Conservation (phyloP, 2,888 invertebrate genomes). For the Lampropteryx suffumata region DNA sequence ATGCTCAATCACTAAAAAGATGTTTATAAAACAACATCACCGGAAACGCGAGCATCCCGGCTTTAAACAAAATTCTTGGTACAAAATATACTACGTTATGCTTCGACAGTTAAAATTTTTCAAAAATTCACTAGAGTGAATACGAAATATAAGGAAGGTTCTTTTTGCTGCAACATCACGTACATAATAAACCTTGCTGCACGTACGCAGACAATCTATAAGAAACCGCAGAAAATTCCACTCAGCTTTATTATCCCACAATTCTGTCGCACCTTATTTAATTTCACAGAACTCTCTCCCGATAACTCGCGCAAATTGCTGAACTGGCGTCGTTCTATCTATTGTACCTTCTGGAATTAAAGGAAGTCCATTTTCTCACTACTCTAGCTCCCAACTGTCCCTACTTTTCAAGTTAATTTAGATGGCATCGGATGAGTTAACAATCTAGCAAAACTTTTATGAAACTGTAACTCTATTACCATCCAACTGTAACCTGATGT, state of each 20-base stretch:
- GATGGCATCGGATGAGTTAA: conserved; percentile 42
- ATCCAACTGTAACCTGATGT: conserved; percentile 30
- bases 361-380: conserved; percentile 61
- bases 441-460: conserved; percentile 43
- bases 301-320: conserved; percentile 62
- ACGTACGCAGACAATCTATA: conserved; percentile 25
- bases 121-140: too few species aligned
- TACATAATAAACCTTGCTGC: conserved; percentile 21
- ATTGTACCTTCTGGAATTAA: conserved; percentile 59
- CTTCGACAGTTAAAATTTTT: too few species aligned
- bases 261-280: conserved; percentile 51
- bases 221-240: conserved; percentile 30
- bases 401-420: conserved; percentile 51
- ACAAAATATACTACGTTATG: too few species aligned
- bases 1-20: too few species aligned
- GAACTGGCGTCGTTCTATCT: conserved; percentile 49
- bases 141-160: too few species aligned
- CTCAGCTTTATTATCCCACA: conserved; percentile 46
- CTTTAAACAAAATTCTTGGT: too few species aligned
- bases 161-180: conserved; percentile 16
- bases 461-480: conserved; percentile 36
- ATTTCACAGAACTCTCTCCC: conserved; percentile 54
- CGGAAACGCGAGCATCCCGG: too few species aligned
- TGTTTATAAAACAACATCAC: too few species aligned
- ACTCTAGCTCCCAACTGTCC: conserved; percentile 43